phyloP scores from a whole-genome alignment of 2,113 vertebrate species.

The Podilymbus podiceps region DNA sequence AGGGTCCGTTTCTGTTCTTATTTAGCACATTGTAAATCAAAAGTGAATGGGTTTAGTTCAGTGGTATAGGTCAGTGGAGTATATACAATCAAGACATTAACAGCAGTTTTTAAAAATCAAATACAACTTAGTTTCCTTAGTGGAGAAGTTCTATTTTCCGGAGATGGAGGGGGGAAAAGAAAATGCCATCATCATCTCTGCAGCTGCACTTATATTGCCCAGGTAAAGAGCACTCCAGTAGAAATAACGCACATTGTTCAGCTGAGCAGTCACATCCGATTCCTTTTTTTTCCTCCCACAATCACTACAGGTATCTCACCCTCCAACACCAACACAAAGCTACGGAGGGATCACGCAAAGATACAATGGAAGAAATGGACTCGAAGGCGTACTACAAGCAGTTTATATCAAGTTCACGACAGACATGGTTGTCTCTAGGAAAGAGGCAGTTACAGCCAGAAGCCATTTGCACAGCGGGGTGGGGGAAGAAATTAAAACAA shows the following conservation, averaged over 20 bases:
- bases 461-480: background rate
- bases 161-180: background rate
- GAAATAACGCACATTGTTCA: background rate
- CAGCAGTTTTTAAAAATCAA: background rate
- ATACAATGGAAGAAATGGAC: rapidly evolving
- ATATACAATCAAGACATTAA: background rate
- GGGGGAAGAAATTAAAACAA: too few species aligned
- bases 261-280: background rate
- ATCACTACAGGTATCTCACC: background rate
- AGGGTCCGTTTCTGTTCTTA: background rate
- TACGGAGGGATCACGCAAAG: background rate
- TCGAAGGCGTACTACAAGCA: background rate
- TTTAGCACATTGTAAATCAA: background rate
- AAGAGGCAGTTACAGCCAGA: background rate
- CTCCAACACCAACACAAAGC: background rate
- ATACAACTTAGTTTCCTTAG: background rate
- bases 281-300: background rate
- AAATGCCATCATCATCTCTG: background rate
- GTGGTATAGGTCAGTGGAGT: background rate
- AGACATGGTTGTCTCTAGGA: background rate
- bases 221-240: background rate
- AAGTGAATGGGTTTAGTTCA: background rate
- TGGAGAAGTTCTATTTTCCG: background rate
- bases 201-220: background rate
- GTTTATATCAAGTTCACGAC: background rate